phyloP scores from a whole-genome alignment of 2,888 invertebrate species.

The Lepas anatifera region DNA sequence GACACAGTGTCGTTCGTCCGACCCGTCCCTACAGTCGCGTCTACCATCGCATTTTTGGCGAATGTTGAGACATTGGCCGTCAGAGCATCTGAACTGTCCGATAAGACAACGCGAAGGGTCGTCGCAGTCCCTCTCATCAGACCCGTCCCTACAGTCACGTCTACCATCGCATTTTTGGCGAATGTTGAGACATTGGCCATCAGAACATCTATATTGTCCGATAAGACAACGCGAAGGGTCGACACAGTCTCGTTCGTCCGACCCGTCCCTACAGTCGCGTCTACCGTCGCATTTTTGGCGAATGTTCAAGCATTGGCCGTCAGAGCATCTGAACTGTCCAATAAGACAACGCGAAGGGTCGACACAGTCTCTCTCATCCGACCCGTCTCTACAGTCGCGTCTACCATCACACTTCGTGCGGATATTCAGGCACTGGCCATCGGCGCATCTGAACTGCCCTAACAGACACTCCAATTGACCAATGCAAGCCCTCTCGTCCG shows the following conservation, averaged over 20 bases:
- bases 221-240: neutral
- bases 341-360: neutral
- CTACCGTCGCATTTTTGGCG: neutral
- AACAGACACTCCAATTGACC: neutral
- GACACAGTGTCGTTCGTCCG: neutral
- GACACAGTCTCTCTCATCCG: neutral
- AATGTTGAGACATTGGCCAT: neutral
- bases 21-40: neutral
- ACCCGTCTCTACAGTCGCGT: neutral
- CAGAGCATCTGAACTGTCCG: neutral
- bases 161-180: neutral
- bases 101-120: neutral
- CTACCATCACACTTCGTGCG: neutral
- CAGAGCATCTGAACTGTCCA: neutral
- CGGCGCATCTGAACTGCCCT: neutral
- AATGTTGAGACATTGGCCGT: neutral
- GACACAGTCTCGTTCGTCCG: neutral
- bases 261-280: neutral
- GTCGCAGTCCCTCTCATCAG: neutral
- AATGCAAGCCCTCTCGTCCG: neutral
- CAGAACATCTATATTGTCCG: neutral
- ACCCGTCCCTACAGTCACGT: neutral
- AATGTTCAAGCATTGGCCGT: neutral
- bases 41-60: neutral
- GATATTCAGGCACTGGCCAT: neutral